Percentiles rank a stretch among this genome's conserved stretches.
Conservation (phyloP, 2,888 invertebrate genomes). For the Phanerotoma sp. region DNA sequence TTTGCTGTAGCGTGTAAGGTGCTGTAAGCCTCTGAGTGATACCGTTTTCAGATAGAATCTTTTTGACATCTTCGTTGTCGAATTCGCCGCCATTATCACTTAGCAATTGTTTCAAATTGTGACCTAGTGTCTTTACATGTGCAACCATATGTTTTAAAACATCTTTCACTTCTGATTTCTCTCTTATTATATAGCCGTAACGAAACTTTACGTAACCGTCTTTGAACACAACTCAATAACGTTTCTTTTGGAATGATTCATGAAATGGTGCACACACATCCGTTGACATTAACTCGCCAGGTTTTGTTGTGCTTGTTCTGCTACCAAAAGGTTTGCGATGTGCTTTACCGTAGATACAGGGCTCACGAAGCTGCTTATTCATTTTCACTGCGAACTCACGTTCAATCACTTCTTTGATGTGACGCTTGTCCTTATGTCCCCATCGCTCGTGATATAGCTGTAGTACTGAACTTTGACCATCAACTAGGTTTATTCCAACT, state of each 20-base stretch:
- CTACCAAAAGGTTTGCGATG: constrained; percentile 40
- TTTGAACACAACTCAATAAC: constrained; percentile 31
- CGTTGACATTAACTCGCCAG: constrained; percentile 39
- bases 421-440: constrained; percentile 46
- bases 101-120: constrained; percentile 39
- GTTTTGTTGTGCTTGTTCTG: constrained; percentile 30
- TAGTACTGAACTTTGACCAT: constrained; percentile 25
- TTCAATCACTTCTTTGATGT: constrained; percentile 41
- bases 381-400: too few species aligned
- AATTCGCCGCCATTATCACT: constrained; percentile 45
- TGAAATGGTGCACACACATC: constrained; percentile 42
- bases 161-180: constrained; percentile 38
- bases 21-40: constrained; percentile 33
- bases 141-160: constrained; percentile 33
- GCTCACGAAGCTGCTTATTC: constrained; percentile 37
- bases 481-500: constrained; percentile 22
- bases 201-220: constrained; percentile 37
- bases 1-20: constrained; percentile 37
- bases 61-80: constrained; percentile 36
- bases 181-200: constrained; percentile 33
- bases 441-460: constrained; percentile 44
- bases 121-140: constrained; percentile 34
- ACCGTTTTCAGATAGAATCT: constrained; percentile 32
- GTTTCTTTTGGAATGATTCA: constrained; percentile 28
- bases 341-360: constrained; percentile 41